Evolutionary conservation across 2,888 invertebrate species (phyloP).

Genomic region (Tricholauxania praeusta): DNA sequence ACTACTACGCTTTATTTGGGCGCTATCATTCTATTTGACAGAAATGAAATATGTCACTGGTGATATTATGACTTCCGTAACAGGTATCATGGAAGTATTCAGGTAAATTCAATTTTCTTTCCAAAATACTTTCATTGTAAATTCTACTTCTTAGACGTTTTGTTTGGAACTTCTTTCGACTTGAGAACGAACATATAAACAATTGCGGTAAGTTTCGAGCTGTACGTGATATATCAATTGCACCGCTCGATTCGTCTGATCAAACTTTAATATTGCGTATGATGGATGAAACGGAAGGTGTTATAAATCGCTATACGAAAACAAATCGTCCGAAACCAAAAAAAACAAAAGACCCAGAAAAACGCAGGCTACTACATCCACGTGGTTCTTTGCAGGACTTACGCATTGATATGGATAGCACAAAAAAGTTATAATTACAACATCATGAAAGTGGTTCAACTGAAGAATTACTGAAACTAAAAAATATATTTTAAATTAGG

Average conservation of each 20-base stretch:
- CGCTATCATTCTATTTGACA: conserved; percentile 84
- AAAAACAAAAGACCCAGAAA: conserved; percentile 73
- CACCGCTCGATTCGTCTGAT: conserved; percentile 93
- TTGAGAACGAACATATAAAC: conserved; percentile 99
- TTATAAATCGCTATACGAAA: conserved; percentile 77
- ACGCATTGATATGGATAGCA: conserved; percentile 62
- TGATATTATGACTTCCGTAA: conserved; percentile 86
- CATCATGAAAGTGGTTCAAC: background rate
- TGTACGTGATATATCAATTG: conserved; percentile 96
- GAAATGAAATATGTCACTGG: conserved; percentile 80
- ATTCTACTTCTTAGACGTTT: conserved; percentile 76
- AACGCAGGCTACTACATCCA: conserved; percentile 70
- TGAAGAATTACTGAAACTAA: background rate
- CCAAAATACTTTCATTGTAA: background rate
- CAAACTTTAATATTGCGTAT: conserved; percentile 89
- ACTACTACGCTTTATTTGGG: conserved; percentile 93
- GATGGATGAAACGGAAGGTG: conserved; percentile 96
- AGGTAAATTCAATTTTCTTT: conserved; percentile 70
- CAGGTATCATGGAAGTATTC: conserved; percentile 90
- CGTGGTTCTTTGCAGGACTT: conserved; percentile 65
- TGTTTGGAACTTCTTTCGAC: conserved; percentile 99
- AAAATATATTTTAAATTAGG: background rate
- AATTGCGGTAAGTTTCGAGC: conserved; percentile 99
- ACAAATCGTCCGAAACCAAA: conserved; percentile 73
- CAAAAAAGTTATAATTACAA: conserved; percentile 60